Conservation (phyloP, 1,140 invertebrate genomes). For the Polypedilum pembai region DNA sequence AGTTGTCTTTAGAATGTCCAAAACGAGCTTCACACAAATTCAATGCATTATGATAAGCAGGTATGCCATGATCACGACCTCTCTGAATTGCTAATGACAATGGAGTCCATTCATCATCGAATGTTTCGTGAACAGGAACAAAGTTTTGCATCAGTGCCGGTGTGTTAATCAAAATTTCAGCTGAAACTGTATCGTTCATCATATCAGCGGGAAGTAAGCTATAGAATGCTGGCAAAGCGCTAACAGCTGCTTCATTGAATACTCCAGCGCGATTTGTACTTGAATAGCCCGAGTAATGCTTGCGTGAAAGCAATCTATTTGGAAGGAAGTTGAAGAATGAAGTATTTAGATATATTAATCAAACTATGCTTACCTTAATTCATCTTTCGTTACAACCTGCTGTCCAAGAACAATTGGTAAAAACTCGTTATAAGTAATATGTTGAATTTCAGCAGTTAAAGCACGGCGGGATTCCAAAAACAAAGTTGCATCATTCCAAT, state of each 20-base stretch:
- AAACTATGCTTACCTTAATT: constrained; percentile 45
- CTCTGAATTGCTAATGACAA: constrained; percentile 52
- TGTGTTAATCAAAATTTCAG: constrained; percentile 46
- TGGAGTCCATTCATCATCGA: constrained; percentile 46
- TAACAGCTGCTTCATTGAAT: constrained; percentile 64
- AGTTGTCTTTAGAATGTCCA: constrained; percentile 37
- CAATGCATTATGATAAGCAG: constrained; percentile 71
- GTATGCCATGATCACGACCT: constrained; percentile 85
- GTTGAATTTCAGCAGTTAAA: constrained; percentile 72
- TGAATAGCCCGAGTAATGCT: constrained; percentile 66
- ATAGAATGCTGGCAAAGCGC: constrained; percentile 65
- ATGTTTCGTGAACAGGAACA: constrained; percentile 38
- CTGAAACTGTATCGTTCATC: constrained; percentile 41
- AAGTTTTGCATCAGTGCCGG: constrained; percentile 45
- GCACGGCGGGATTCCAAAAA: constrained; percentile 73
- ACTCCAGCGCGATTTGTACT: constrained; percentile 69
- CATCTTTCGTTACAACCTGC: constrained; percentile 41
- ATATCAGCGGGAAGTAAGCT: constrained; percentile 58
- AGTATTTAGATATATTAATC: constrained; percentile 31
- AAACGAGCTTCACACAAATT: constrained; percentile 57
- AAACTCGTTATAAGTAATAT: constrained; percentile 80
- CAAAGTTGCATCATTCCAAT: constrained; percentile 76
- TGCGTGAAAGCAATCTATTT: constrained; percentile 44
- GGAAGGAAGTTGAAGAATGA: neutral
- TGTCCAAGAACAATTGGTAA: constrained; percentile 67